phyloP scores from a whole-genome alignment of 2,797 vertebrate genomes.

The Coracias cyanogaster region DNA sequence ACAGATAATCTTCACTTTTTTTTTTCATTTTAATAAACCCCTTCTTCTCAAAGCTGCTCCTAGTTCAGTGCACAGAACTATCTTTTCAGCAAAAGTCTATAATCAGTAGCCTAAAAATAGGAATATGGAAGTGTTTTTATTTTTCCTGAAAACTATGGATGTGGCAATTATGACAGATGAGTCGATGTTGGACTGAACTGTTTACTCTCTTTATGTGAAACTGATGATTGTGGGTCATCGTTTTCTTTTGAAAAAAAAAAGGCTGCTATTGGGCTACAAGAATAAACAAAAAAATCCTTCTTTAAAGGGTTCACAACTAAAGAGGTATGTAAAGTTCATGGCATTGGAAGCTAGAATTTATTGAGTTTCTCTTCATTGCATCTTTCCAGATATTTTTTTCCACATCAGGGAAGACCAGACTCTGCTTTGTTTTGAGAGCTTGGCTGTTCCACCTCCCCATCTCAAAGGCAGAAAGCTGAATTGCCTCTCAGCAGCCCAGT shows the following conservation, averaged over 20 bases:
- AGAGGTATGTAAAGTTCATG: background rate
- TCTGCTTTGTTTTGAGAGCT: background rate
- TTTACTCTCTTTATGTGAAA: background rate
- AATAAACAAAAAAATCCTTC: background rate
- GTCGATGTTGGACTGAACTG: background rate
- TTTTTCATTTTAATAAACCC: background rate
- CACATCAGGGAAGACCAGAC: background rate
- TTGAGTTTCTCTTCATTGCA: background rate
- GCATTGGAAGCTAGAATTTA: background rate
- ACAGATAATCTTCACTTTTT: background rate
- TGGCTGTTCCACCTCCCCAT: background rate
- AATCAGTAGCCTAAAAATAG: background rate
- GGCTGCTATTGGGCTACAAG: background rate
- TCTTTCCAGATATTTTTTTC: background rate
- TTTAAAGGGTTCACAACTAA: background rate
- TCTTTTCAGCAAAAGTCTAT: background rate
- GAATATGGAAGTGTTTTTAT: background rate
- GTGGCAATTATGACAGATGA: background rate
- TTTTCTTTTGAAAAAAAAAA: background rate
- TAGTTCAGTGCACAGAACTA: background rate
- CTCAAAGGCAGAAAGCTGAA: background rate
- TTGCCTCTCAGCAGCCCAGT: background rate
- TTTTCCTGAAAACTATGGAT: background rate
- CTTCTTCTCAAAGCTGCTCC: background rate
- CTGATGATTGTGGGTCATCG: background rate